These are phyloP conservation scores for Bothrops jararaca DNA, from an alignment of 2,113 vertebrate species.

Conservation along the genomic window DNA sequence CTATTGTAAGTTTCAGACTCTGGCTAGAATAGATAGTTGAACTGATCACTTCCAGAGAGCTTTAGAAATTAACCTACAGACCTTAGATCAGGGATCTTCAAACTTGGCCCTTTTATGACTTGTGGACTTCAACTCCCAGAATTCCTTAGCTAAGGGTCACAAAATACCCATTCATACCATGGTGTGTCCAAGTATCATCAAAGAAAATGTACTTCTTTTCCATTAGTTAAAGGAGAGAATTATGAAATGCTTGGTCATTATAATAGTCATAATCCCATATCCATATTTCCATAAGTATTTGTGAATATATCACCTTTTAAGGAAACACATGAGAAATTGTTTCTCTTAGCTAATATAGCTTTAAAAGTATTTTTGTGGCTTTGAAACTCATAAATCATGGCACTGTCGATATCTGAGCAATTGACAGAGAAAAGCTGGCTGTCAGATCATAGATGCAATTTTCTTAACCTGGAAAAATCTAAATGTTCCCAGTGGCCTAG, in stretches of 20 bases:
- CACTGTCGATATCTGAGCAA: not conserved
- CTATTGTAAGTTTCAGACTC: not conserved
- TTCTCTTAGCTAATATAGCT: slow-evolving; percentile 43
- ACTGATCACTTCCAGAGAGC: not conserved
- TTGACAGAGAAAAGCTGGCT: slow-evolving; percentile 51
- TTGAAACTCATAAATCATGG: slow-evolving; percentile 31
- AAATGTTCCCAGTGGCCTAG: slow-evolving; percentile 69
- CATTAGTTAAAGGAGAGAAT: not conserved
- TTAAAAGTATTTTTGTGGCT: slow-evolving; percentile 33
- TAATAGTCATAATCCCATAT: not conserved
- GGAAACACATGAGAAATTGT: not conserved
- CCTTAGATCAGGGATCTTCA: not conserved
- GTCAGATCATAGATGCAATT: slow-evolving; percentile 55
- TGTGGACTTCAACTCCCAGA: too few relatives aligned
- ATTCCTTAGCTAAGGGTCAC: not conserved
- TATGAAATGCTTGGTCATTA: not conserved
- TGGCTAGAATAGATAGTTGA: not conserved
- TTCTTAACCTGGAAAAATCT: slow-evolving; percentile 70
- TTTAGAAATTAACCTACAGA: not conserved
- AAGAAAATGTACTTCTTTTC: not conserved
- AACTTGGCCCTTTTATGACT: too few relatives aligned
- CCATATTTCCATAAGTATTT: slow-evolving; percentile 9
- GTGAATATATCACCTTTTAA: slow-evolving; percentile 31
- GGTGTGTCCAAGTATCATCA: not conserved
- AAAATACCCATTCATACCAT: not conserved